These are phyloP conservation scores for Myiotriccus ornatus DNA, from an alignment of 2,797 vertebrate species.

Conservation along the genomic window DNA sequence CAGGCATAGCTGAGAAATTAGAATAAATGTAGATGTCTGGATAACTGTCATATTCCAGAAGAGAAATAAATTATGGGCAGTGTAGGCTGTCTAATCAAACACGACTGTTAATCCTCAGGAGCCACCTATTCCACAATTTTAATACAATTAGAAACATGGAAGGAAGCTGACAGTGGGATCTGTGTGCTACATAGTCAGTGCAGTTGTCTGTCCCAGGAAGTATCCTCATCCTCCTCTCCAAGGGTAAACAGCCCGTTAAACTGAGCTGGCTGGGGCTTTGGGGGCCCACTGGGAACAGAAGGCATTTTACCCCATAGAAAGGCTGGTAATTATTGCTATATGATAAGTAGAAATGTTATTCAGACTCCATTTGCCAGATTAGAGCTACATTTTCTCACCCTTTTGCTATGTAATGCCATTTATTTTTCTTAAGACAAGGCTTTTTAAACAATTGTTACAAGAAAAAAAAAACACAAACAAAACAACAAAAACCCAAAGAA, in stretches of 20 bases:
- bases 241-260: not conserved
- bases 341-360: not conserved
- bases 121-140: not conserved
- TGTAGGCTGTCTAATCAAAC: not conserved
- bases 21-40: not conserved
- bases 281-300: accelerated
- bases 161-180: not conserved
- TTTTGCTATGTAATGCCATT: not conserved
- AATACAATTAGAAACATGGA: not conserved
- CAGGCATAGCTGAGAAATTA: not conserved
- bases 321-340: not conserved
- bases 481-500: not conserved
- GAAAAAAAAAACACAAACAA: not conserved
- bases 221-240: not conserved
- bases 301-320: not conserved
- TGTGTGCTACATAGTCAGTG: not conserved
- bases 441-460: not conserved
- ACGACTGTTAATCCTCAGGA: not conserved
- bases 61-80: not conserved
- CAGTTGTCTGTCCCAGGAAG: not conserved
- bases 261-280: not conserved
- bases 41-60: not conserved
- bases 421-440: not conserved
- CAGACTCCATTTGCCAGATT: not conserved
- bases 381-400: not conserved